Conservation (phyloP, 1,140 invertebrate species). For the Nebria ingens region DNA sequence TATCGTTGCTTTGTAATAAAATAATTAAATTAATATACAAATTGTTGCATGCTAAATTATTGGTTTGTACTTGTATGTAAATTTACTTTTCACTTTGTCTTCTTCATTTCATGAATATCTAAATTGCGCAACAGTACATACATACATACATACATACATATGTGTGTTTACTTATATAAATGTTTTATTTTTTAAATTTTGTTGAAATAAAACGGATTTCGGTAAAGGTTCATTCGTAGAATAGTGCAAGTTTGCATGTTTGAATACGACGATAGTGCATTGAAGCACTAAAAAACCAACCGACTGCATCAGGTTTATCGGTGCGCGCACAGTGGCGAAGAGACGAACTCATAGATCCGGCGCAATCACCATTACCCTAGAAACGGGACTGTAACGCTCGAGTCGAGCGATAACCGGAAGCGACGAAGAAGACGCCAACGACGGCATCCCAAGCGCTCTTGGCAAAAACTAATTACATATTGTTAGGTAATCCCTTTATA, state of each 20-base stretch:
- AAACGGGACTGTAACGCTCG: neutral
- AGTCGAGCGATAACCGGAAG: neutral
- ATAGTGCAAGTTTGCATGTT: neutral
- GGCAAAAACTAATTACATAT: conserved; percentile 8
- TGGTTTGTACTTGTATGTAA: too few relatives aligned
- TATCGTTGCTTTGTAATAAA: too few relatives aligned
- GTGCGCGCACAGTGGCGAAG: neutral
- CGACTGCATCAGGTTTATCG: conserved; percentile 1
- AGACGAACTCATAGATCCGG: neutral
- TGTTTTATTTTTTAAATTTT: too few relatives aligned
- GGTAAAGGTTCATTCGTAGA: neutral
- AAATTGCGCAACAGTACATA: too few relatives aligned
- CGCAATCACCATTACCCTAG: neutral
- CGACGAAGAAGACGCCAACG: neutral
- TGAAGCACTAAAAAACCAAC: too few relatives aligned
- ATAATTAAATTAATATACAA: too few relatives aligned
- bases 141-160: too few relatives aligned
- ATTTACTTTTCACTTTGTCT: too few relatives aligned
- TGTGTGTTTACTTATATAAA: too few relatives aligned
- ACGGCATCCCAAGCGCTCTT: neutral
- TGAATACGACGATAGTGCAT: neutral
- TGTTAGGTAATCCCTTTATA: conserved; percentile 9
- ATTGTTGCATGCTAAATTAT: too few relatives aligned
- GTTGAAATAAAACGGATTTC: neutral
- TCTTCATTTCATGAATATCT: too few relatives aligned